Evolutionary conservation across 2,888 invertebrate species (phyloP).

Genomic region (Cremastinae sp.): DNA sequence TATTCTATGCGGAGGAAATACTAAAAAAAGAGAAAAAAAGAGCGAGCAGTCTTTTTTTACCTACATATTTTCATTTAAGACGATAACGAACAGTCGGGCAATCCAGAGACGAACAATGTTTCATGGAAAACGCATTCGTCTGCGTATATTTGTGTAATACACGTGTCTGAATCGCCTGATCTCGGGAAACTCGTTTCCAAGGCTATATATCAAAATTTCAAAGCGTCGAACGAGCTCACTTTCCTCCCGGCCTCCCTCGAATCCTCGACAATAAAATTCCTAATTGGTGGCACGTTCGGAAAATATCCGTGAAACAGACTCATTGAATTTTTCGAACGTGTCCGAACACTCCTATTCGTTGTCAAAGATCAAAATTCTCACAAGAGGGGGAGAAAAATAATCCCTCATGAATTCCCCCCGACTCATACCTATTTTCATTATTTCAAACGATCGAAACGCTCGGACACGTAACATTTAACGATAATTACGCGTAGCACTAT

Average conservation of each 20-base stretch:
- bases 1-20: constrained; percentile 34
- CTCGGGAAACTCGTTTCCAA: constrained; percentile 24
- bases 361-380: constrained; percentile 56
- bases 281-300: constrained; percentile 74
- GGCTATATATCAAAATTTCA: constrained; percentile 72
- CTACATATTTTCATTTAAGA: constrained; percentile 40
- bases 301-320: constrained; percentile 38
- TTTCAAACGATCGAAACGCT: constrained; percentile 63
- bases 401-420: constrained; percentile 52
- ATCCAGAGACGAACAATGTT: constrained; percentile 30
- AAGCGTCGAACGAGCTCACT: constrained; percentile 66
- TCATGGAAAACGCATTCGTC: constrained; percentile 4
- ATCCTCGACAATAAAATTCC: constrained; percentile 72
- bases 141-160: constrained; percentile 13
- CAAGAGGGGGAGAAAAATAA: constrained; percentile 36
- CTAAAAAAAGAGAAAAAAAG: constrained; percentile 49
- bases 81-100: constrained; percentile 25
- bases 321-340: constrained; percentile 55
- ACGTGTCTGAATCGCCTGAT: constrained; percentile 27
- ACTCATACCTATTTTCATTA: constrained; percentile 52
- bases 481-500: constrained; percentile 60
- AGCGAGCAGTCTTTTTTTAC: constrained; percentile 56
- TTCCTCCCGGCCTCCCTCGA: constrained; percentile 39
- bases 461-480: constrained; percentile 63
- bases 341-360: constrained; percentile 63